Percentiles rank a stretch among this genome's conserved stretches.
Evolutionary conservation across 2,113 vertebrate species (phyloP).

Genomic region (Tyto alba): DNA sequence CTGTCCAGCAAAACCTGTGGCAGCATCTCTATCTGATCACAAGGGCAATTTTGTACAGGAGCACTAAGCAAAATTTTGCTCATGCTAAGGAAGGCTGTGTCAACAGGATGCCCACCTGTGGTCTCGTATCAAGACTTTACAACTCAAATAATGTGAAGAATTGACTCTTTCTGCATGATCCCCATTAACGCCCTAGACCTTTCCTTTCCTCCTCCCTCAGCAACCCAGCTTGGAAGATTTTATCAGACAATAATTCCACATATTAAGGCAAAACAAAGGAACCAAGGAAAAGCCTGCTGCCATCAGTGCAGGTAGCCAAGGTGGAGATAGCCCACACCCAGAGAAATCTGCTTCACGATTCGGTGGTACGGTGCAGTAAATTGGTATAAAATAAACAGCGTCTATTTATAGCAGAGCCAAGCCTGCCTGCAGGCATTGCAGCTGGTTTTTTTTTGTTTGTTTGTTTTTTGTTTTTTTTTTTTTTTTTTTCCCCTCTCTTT

Average conservation of each 20-base stretch:
- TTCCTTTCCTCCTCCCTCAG: not conserved
- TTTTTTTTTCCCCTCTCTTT: not conserved
- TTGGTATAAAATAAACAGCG: not conserved
- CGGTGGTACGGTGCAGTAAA: not conserved
- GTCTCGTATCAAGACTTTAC: not conserved
- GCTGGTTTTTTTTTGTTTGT: not conserved
- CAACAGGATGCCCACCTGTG: not conserved
- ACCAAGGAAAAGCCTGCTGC: not conserved
- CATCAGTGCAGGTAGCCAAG: not conserved
- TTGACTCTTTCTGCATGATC: too few relatives aligned
- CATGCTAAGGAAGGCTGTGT: not conserved
- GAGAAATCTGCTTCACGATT: not conserved
- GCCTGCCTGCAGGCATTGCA: not conserved
- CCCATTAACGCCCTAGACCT: not conserved
- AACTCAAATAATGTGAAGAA: not conserved
- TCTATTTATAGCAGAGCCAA: not conserved
- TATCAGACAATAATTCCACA: not conserved
- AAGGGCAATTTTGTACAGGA: not conserved
- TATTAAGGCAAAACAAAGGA: not conserved
- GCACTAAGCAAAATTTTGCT: not conserved
- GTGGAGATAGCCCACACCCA: not conserved
- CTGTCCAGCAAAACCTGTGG: not conserved
- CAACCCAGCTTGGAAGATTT: not conserved
- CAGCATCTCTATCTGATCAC: not conserved
- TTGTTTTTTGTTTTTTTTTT: too few relatives aligned